These are phyloP conservation scores for Caprella mutica DNA, from an alignment of 2,888 invertebrate genomes.

Conservation along the genomic window DNA sequence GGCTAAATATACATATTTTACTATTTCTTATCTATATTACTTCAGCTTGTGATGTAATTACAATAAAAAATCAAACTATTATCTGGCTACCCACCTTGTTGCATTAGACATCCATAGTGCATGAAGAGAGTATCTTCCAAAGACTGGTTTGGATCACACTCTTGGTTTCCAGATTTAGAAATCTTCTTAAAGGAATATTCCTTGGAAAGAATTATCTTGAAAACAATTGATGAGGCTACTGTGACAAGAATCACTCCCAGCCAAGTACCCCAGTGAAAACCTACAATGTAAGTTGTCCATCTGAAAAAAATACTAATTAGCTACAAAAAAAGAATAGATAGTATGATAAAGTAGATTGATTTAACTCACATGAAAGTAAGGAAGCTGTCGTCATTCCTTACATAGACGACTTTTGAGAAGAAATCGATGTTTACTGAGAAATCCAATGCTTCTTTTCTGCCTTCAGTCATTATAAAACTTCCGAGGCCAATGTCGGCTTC, in stretches of 20 bases:
- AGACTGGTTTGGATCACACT: background rate
- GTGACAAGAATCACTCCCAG: background rate
- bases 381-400: constrained; percentile 2
- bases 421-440: constrained; percentile 14
- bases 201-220: background rate
- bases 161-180: too few species aligned
- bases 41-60: background rate
- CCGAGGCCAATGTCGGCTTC: constrained; percentile 17
- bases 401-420: constrained; percentile 10
- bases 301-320: background rate
- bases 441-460: constrained; percentile 2
- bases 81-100: constrained; percentile 18
- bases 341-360: background rate
- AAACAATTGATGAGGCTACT: background rate
- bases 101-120: constrained; percentile 20
- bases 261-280: background rate
- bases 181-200: too few species aligned
- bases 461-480: constrained; percentile 13
- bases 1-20: too few species aligned
- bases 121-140: constrained; percentile 13
- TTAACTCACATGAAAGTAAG: constrained; percentile 8
- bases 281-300: background rate
- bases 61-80: background rate
- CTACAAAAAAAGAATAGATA: background rate
- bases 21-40: too few species aligned